These are phyloP conservation scores for Melitaea cinxia DNA, from an alignment of 1,140 invertebrate genomes.

Conservation along the genomic window DNA sequence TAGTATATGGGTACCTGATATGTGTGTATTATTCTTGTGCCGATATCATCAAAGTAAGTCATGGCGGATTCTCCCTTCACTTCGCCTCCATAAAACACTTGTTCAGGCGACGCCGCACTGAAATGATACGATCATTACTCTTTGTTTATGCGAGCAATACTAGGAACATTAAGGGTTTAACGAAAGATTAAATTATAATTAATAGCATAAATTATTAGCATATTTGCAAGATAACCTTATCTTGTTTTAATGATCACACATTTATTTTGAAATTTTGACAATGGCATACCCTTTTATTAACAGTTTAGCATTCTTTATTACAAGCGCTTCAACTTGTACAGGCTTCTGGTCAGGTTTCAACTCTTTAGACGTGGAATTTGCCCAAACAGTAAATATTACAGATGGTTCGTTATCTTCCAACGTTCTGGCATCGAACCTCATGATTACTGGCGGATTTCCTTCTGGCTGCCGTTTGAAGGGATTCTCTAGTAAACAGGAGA, in stretches of 20 bases:
- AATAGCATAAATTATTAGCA: too few species aligned
- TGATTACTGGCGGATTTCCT: constrained; percentile 82
- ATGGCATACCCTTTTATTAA: constrained; percentile 87
- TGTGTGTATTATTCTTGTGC: constrained; percentile 90
- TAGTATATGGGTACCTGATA: constrained; percentile 86
- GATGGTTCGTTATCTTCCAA: constrained; percentile 86
- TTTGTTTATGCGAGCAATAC: background rate
- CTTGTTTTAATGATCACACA: too few species aligned
- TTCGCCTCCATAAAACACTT: constrained; percentile 93
- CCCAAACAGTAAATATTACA: constrained; percentile 88
- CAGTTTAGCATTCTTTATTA: constrained; percentile 92
- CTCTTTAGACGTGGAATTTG: constrained; percentile 94
- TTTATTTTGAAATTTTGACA: background rate
- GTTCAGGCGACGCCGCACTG: constrained; percentile 86
- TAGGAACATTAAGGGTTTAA: background rate
- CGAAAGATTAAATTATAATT: background rate
- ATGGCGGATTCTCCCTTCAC: constrained; percentile 92
- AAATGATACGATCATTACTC: constrained; percentile 40
- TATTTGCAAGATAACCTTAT: too few species aligned
- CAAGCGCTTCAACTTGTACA: constrained; percentile 83
- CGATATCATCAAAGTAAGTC: constrained; percentile 91
- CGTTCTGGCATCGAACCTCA: constrained; percentile 91
- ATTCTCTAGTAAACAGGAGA: constrained; percentile 93
- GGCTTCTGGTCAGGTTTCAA: constrained; percentile 82
- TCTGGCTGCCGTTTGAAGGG: constrained; percentile 88